These are phyloP conservation scores for Trachythela sp. DNA, from an alignment of 64 coral and sea anemone species.

Conservation along the genomic window DNA sequence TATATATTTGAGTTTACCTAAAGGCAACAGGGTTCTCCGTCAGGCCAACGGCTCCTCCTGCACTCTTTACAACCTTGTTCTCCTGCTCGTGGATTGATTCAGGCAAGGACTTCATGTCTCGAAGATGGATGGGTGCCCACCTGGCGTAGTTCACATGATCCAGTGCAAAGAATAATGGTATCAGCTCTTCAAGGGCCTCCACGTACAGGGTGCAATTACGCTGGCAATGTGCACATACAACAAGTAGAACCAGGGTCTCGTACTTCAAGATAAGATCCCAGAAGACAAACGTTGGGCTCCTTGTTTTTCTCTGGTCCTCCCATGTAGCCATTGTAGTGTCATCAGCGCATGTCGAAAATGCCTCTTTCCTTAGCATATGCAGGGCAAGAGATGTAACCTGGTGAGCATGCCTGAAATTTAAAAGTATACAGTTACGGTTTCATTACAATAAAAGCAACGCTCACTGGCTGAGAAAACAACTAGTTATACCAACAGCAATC, in stretches of 20 bases:
- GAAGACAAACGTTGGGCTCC: conserved; percentile 48
- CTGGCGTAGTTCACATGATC: conserved; percentile 49
- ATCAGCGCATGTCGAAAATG: conserved; percentile 25
- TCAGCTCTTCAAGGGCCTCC: conserved; percentile 8
- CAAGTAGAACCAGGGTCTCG: background rate
- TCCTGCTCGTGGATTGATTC: conserved; percentile 41
- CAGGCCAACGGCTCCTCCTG: conserved; percentile 26
- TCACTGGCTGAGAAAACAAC: too few relatives aligned
- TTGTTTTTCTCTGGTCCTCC: conserved; percentile 32
- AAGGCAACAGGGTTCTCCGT: conserved; percentile 42
- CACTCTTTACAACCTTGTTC: conserved; percentile 39
- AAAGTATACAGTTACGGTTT: background rate
- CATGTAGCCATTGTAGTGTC: conserved; percentile 10
- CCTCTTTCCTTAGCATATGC: conserved; percentile 25
- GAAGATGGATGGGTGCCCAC: conserved; percentile 32
- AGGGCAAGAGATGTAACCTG: conserved; percentile 41
- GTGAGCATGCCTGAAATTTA: conserved; percentile 47
- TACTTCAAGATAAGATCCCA: conserved; percentile 41
- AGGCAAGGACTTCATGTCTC: conserved; percentile 34
- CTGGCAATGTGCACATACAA: conserved; percentile 38
- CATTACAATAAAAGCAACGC: too few relatives aligned
- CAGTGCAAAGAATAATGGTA: conserved; percentile 33
- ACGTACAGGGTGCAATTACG: conserved; percentile 46
- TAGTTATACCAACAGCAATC: background rate
- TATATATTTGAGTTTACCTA: background rate